Evolutionary conservation across 2,888 invertebrate species (phyloP), one percentile per base, ranked within the genome.

Genomic region (Microchrysa polita): DNA sequence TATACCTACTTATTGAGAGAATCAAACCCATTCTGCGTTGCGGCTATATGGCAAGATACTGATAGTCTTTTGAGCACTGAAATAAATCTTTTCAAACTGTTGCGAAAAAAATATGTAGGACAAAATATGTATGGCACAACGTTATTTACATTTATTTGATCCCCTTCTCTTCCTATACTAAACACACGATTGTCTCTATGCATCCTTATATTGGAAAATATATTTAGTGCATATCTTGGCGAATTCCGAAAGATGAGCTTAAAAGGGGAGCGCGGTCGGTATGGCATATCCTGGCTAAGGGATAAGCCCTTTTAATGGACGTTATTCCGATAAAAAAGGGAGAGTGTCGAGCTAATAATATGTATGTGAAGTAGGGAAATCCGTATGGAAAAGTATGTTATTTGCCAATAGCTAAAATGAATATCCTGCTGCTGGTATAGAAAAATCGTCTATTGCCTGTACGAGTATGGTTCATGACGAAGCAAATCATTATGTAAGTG

Each of bases 251-350:
- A 34, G 48, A 65, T 65, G 42, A 65, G 65, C 44, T 65, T n/a
- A n/a, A 20, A 48, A 44, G 48, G 65, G 44, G 22, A 44, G 61
- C 42, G 27, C 42, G 27, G 27, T 34, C n/a, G n/a, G n/a, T n/a
- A n/a, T n/a, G 20, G 48, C 22, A 65, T n/a, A n/a, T 27, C 65
- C 65, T 22, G 18, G 48, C 22, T 65, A 20, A 65, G 65, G 65
- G 65, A 65, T 65, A 65, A 65, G 65, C 65, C 48, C 44, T 65
- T 65, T 65, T 65, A 65, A 65, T 65, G 65, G 65, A 65, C 65
- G 65, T 65, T 20, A 44, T 65, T 22, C 5, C 34, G 34, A 34
- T 34, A 61, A 61, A 61, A 61, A 61, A 61, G 18, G 40, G 40
- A 14, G 55, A 55, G 55, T 20, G 55, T 20, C 18, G 22, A 55